Evolutionary conservation across 2,113 vertebrate genomes (phyloP), one percentile per base, ranked within the genome.

Genomic region (Gallinago jamesoni): DNA sequence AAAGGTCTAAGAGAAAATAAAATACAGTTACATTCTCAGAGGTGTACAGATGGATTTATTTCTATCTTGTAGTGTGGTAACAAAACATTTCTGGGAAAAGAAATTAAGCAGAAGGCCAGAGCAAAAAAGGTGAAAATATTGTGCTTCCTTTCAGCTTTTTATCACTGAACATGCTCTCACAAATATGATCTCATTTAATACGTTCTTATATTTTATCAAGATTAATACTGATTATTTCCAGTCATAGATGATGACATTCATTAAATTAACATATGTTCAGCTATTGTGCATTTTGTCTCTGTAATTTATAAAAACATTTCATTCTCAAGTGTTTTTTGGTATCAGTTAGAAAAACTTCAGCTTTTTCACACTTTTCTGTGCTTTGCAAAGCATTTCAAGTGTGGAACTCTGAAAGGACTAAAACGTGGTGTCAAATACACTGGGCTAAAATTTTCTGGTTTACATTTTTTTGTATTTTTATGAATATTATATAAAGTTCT

Each of bases 351-450:
- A 81, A 92, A 91, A 85, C 10, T 60, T 23, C 12, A 84, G 16
- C 90, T 76, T 87, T 47, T 55, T 91, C 73, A 82, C 10, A n/a
- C 70, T 89, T 94, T 91, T 56, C 12, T 52, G 10, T 60, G 15
- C 10, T 90, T 91, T 94, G 55, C 62, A 93, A 97, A 94, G 59
- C 31, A 92, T 84, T 95, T 79, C 39, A 41, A 12, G 3, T 67
- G 56, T 91, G 10, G 17, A 28, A 67, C 57, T 3, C 8, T 70
- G 15, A 56, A 76, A 89, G 10, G 16, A 56, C 64, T 72, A 68
- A 89, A 81, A 11, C 3, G 12, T n/a, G 3, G 1, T 63, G 59
- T 70, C 22, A 72, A 68, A 62, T 5, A 37, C 13, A 43, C 4
- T 30, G 14, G 1, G 22, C 31, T 82, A 57, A 81, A 68, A 24